These are phyloP conservation scores for Lampropteryx suffumata DNA, from an alignment of 2,888 invertebrate species.

Conservation along the genomic window DNA sequence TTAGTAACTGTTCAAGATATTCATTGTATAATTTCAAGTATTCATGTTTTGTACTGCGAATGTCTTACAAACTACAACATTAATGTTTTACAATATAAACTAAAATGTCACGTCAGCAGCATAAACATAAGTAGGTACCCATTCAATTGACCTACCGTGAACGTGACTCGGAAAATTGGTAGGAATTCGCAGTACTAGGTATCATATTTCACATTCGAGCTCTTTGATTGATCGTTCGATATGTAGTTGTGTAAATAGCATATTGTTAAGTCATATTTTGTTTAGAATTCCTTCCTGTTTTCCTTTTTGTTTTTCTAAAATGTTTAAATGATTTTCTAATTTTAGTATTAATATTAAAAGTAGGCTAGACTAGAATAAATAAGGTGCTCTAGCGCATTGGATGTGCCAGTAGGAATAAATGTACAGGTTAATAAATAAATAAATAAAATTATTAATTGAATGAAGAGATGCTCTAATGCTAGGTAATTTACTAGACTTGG, in stretches of 20 bases:
- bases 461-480: conserved; percentile 31
- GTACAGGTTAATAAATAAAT: too few species aligned
- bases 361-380: too few species aligned
- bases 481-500: conserved; percentile 38
- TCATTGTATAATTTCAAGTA: conserved; percentile 2
- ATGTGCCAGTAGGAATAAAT: too few species aligned
- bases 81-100: conserved; percentile 2
- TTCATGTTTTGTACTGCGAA: neutral
- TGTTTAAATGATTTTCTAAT: too few species aligned
- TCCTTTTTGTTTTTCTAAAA: too few species aligned
- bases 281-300: too few species aligned
- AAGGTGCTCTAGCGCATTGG: too few species aligned
- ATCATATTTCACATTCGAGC: conserved; percentile 45
- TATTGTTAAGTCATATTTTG: conserved; percentile 48
- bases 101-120: conserved; percentile 37
- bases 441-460: too few species aligned
- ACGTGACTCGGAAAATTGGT: conserved; percentile 39
- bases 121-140: conserved; percentile 7
- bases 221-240: conserved; percentile 44
- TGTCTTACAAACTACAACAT: conserved; percentile 11
- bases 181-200: conserved; percentile 30
- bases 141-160: conserved; percentile 29
- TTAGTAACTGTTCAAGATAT: too few species aligned
- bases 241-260: conserved; percentile 47
- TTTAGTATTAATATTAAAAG: too few species aligned